These are phyloP conservation scores for Chaetops frenatus DNA, from an alignment of 2,113 vertebrate species.

Conservation along the genomic window DNA sequence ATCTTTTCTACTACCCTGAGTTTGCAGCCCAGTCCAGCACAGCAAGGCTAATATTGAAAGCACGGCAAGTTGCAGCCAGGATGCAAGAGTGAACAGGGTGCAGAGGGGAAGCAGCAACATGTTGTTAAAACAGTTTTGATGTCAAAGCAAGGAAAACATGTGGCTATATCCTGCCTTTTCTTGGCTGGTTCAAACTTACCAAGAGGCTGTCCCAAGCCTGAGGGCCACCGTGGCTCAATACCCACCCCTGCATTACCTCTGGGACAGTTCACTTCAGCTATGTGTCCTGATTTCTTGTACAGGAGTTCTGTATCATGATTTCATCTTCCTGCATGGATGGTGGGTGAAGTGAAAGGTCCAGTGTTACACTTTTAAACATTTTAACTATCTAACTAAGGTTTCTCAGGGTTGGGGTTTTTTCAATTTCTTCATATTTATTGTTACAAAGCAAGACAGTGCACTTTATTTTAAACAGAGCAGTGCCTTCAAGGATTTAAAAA, in stretches of 20 bases:
- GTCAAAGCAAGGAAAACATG: background rate
- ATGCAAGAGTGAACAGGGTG: accelerated
- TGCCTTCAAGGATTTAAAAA: background rate
- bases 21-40: background rate
- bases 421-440: background rate
- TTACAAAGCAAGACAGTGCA: background rate
- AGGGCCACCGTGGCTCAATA: background rate
- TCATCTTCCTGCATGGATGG: background rate
- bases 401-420: background rate
- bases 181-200: background rate
- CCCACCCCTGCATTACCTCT: background rate
- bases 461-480: background rate
- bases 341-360: background rate
- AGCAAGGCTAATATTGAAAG: background rate
- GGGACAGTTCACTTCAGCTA: background rate
- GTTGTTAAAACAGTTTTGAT: background rate
- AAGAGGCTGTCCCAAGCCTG: background rate
- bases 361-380: background rate
- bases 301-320: background rate
- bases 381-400: background rate
- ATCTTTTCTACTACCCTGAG: background rate
- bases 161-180: background rate
- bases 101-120: background rate
- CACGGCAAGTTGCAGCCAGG: background rate
- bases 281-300: background rate